Base-by-base conservation (phyloP, 2,797 vertebrate species). In the Etheostoma perlongum region DNA sequence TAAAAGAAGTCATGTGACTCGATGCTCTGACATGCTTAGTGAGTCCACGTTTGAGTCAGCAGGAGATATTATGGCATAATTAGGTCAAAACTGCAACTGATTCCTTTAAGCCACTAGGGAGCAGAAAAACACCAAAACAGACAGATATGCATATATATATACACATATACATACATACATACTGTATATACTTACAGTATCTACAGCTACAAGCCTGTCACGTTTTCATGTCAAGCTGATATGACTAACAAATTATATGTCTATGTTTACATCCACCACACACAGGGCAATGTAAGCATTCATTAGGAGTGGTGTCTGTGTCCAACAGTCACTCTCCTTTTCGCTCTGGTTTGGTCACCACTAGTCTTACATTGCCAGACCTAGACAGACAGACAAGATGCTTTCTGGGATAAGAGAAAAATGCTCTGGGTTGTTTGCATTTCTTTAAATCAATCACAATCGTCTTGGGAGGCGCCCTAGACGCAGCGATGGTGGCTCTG, bases 1-100 rank as follows among this genome's bases (percentile, higher is more conserved):
- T 62, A 72, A 85, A 73, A 88, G 57, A 86, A 85, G 78, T 87
- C 82, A 85, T 82, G 86, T 77, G 88, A 90, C 83, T 89, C 23
- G 75, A 76, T 76, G 77, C 74, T 67, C 75, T 79, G 76, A 84
- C 75, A 86, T 71, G 72, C 72, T 74, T 79, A 66, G 79, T 54
- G 68, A 76, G 68, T 83, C 72, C 70, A 76, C 77, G 33, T 83
- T 82, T 72, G 55, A 87, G 74, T 79, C 79, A 79, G 78, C 78
- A 66, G 83, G 73, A 82, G 69, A 82, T 84, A 78, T 78, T 86
- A 84, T 72, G 75, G 60, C 78, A 82, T 89, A 49, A 86, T 87
- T 76, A 73, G 69, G 19, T 78, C 71, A 44, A 76, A 77, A 23
- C 70, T 59, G 19, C 13, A 40, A 40, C 36, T 40, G 12, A 30